Conservation (phyloP, 2,113 vertebrate species). For the Tyto alba region DNA sequence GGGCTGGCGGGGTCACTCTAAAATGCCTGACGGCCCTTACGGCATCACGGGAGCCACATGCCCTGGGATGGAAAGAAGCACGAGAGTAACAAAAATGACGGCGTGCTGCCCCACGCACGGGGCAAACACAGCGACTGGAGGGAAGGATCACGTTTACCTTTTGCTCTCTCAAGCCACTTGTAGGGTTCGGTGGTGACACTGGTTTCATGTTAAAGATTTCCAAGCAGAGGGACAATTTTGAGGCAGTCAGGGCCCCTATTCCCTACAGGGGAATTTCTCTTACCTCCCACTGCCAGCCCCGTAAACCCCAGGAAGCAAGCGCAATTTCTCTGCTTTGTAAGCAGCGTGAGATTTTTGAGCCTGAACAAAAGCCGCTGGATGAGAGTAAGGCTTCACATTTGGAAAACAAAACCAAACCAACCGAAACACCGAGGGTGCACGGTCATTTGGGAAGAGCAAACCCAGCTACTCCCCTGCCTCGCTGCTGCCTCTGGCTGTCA, state of each 20-base stretch:
- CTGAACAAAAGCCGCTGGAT: background rate
- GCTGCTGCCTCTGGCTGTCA: background rate
- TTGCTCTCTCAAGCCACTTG: background rate
- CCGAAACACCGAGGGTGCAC: fast-evolving
- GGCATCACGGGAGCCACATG: background rate
- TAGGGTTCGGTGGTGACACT: background rate
- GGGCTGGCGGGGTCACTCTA: fast-evolving
- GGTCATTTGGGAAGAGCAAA: too few relatives aligned
- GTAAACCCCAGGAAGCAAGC: fast-evolving
- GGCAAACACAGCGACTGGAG: fast-evolving
- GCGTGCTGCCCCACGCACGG: fast-evolving
- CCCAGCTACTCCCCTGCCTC: fast-evolving
- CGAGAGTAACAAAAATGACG: fast-evolving
- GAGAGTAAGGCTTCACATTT: background rate
- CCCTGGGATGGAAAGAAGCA: background rate
- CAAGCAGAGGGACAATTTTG: background rate
- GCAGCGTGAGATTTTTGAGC: background rate
- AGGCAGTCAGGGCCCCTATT: too few relatives aligned
- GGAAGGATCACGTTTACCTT: background rate
- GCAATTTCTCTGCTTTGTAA: background rate
- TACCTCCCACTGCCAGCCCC: background rate
- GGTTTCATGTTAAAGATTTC: background rate
- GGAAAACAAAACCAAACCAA: fast-evolving
- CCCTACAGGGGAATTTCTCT: background rate
- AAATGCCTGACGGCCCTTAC: fast-evolving